Base-by-base conservation (phyloP, 1,140 invertebrate genomes). In the Meloidogyne hapla region DNA sequence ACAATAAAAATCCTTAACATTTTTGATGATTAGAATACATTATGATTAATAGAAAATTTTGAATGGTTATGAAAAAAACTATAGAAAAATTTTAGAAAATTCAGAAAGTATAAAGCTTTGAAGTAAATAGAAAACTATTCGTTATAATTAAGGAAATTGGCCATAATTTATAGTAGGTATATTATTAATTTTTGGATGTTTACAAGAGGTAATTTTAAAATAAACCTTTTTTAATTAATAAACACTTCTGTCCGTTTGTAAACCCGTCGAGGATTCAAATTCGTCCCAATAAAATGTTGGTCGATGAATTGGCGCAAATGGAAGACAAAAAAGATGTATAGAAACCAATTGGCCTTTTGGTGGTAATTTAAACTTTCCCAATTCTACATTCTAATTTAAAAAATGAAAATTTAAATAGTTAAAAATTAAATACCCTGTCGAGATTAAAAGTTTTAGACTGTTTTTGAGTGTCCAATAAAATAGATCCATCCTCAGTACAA, bases 241-340 rank as follows among this genome's bases (percentile, higher is more conserved):
- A 45, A 15, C 18, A 21, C n/a, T 56, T n/a, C 18, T 56, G 48
- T n/a, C n/a, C 42, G 8, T 18, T 45, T 15, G 42, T 45, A 45
- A 12, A 45, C 18, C 42, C 42, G 18, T 1, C 33, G 9, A 21
- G 48, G n/a, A 4, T 4, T 21, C 18, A 56, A 72, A 15, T n/a
- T 75, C 65, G 38, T 75, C 69, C 74, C 74, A 75, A 61, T 75
- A 75, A 74, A 56, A 28, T 5, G 18, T 42, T 3, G 69, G 26
- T 21, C 18, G 40, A 74, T 21, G 74, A 40, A 69, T 62, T 2
- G 74, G 74, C 8, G 65, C 65, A 38, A 28, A 45, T 25, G 38
- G 28, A 12, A 75, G 56, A 38, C 65, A 75, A 28, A 75, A 75
- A 23, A 75, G 42, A 61, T 75, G 74, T 23, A 75, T 38, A 26